Percentiles rank a stretch among this genome's conserved stretches.
Evolutionary conservation across 2,888 invertebrate species (phyloP).

Genomic region (Drosophila rubida): DNA sequence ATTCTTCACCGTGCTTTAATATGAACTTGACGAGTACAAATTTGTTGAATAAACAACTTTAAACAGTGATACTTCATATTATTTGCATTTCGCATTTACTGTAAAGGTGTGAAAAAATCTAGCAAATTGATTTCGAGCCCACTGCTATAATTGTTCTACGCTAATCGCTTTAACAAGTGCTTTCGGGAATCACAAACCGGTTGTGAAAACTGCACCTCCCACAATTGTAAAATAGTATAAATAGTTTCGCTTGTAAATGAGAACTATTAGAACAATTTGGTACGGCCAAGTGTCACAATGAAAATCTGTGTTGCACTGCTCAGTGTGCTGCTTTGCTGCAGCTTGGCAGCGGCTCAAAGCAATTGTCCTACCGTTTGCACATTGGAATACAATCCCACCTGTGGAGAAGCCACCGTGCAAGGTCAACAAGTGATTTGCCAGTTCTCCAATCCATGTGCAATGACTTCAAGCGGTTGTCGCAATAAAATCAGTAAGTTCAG

Average conservation of each 20-base stretch:
- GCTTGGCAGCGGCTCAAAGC: not conserved
- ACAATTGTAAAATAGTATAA: conserved; percentile 15
- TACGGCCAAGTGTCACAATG: conserved; percentile 7
- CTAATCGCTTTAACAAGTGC: not conserved
- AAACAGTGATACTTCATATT: not conserved
- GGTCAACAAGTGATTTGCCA: conserved; percentile 14
- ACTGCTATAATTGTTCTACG: not conserved
- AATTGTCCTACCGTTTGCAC: conserved; percentile 25
- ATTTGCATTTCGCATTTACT: not conserved
- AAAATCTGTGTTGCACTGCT: conserved; percentile 28
- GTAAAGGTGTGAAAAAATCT: not conserved
- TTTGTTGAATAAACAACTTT: not conserved
- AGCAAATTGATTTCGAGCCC: not conserved
- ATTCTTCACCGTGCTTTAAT: no score
- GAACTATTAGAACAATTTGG: not conserved
- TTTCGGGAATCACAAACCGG: conserved; percentile 13
- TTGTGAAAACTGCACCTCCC: not conserved
- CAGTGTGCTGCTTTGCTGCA: conserved; percentile 28
- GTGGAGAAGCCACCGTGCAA: conserved; percentile 24
- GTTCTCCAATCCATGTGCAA: conserved; percentile 22
- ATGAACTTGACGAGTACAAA: not conserved
- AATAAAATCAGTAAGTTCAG: conserved; percentile 4
- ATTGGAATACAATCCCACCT: conserved; percentile 16
- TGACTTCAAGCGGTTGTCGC: conserved; percentile 24
- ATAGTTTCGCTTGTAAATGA: not conserved